Conservation (phyloP, 2,113 vertebrate genomes). For the Psilopogon haemacephalus region DNA sequence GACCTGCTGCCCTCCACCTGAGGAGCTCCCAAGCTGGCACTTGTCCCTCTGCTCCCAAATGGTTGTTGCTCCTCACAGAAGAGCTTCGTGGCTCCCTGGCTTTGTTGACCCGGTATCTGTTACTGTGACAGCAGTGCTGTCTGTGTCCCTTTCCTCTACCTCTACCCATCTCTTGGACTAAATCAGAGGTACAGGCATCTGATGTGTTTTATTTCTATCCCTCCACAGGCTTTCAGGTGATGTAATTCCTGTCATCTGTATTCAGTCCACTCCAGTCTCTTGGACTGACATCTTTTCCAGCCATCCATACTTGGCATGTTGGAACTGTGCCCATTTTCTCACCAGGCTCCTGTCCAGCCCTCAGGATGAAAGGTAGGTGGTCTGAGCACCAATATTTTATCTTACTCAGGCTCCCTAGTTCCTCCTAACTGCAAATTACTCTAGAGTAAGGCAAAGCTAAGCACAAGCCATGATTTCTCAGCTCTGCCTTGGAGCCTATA, state of each 20-base stretch:
- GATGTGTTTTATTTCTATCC: neutral
- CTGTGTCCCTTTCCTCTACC: neutral
- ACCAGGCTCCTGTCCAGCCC: neutral
- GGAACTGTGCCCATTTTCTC: neutral
- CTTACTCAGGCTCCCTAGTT: neutral
- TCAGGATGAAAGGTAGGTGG: neutral
- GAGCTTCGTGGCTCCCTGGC: fast-evolving
- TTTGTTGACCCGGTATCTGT: neutral
- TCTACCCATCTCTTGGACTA: neutral
- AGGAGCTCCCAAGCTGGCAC: neutral
- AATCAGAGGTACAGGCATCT: neutral
- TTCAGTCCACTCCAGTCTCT: neutral
- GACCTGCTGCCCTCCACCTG: neutral
- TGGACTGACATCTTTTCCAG: neutral
- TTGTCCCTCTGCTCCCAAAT: neutral
- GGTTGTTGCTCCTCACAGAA: neutral
- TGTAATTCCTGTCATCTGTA: neutral
- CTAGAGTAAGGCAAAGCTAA: neutral
- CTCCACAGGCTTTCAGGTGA: neutral
- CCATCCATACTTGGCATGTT: neutral
- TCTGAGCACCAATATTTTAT: neutral
- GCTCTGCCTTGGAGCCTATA: neutral
- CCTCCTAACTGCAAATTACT: neutral
- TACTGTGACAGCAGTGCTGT: neutral
- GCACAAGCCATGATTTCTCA: neutral